Base-by-base conservation (phyloP, 1,140 invertebrate genomes). In the Macrobrachium rosenbergii region DNA sequence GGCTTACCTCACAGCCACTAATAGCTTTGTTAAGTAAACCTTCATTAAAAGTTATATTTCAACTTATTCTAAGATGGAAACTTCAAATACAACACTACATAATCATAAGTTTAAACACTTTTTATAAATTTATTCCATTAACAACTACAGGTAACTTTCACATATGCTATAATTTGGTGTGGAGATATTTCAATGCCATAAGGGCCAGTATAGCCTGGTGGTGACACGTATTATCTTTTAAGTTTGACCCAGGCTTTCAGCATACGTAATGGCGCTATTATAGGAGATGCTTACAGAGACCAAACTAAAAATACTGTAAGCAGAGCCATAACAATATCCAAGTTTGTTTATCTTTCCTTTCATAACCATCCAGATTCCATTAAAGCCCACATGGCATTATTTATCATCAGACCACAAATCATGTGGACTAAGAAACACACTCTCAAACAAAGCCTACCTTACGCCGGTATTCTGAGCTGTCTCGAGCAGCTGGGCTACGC, bases 1-100 rank as follows among this genome's bases (percentile, higher is more conserved):
- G 77, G 77, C 84, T 86, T 86, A 86, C 84, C 84, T 86, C 76
- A 52, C 84, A 79, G 84, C 84, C 84, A 86, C 78, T 80, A 77
- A 86, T 67, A 79, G 77, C 76, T 85, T 83, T 86, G 84, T 52
- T 81, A 86, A 86, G 84, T 86, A 86, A 86, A 86, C 84, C 77
- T 64, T 80, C 76, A 86, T 86, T 86, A 86, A 76, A 7, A 83
- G 79, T 77, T 81, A 81, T 81, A 81, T 37, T 17, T 81, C 79
- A 81, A 64, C 79, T 81, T 81, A 81, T 19, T 81, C 79, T 81
- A 81, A 63, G 45, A 81, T 45, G 59, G 52, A 58, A 77, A 77
- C 52, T 77, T 58, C 59, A 19, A 77, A 58, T 77, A 77, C 19
- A 77, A 82, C 28, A 82, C 62, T 69, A 69, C 63, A 62, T 62